Conservation (phyloP, 2,113 vertebrate genomes). For the Mellivora capensis region DNA sequence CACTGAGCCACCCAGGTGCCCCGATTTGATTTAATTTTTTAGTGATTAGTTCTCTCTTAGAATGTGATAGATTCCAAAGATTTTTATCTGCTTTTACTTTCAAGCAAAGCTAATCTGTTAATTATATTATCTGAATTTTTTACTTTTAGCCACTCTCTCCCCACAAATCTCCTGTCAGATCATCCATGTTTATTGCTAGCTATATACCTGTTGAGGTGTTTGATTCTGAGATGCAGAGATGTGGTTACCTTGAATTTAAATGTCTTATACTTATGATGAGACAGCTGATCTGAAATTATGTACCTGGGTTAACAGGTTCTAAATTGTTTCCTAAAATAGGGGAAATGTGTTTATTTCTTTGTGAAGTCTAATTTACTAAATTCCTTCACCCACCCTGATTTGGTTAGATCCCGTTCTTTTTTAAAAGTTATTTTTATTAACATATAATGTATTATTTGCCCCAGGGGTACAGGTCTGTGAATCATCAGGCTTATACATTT, state of each 20-base stretch:
- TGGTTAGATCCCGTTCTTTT: neutral
- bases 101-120: neutral
- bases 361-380: conserved; percentile 18
- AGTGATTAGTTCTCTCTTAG: neutral
- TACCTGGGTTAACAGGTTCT: neutral
- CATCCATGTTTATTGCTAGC: neutral
- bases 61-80: neutral
- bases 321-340: neutral
- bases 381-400: neutral
- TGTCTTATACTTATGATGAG: neutral
- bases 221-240: conserved; percentile 27
- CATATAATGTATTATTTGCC: too few relatives aligned
- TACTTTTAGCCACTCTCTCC: neutral
- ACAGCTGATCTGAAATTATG: neutral
- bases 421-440: too few relatives aligned
- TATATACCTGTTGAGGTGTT: neutral
- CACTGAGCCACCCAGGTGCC: too few relatives aligned
- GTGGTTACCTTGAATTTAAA: neutral
- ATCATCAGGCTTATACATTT: too few relatives aligned
- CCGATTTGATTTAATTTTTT: neutral
- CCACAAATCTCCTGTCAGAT: neutral
- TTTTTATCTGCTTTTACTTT: conserved; percentile 4
- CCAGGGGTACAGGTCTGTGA: too few relatives aligned
- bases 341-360: conserved; percentile 6
- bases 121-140: conserved; percentile 8